These are phyloP conservation scores for Dicerorhinus sumatrensis DNA, from an alignment of 2,113 vertebrate genomes.

Conservation along the genomic window DNA sequence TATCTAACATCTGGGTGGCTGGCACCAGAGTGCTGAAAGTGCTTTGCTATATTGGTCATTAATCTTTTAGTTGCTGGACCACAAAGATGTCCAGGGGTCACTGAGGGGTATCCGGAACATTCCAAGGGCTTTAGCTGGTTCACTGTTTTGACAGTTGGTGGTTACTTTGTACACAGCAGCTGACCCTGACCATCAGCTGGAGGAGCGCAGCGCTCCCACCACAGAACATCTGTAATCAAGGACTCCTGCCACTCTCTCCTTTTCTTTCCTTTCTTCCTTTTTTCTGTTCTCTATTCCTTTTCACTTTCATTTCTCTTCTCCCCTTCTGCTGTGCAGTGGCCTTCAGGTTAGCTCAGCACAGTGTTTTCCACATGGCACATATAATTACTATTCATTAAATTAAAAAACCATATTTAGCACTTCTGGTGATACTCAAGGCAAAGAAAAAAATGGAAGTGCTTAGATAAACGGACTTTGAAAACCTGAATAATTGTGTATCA, in stretches of 20 bases:
- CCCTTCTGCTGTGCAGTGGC: neutral
- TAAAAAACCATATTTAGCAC: neutral
- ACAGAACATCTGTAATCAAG: neutral
- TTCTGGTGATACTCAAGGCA: neutral
- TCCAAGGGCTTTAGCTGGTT: neutral
- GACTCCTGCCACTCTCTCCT: neutral
- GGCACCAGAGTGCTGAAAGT: neutral
- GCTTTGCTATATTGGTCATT: neutral
- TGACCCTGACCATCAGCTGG: neutral
- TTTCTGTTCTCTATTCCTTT: conserved; percentile 25
- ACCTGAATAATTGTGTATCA: neutral
- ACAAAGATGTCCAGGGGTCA: neutral
- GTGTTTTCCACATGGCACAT: neutral
- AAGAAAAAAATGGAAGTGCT: neutral
- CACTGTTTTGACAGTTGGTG: neutral
- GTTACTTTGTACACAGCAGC: neutral
- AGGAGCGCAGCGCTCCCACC: fast-evolving
- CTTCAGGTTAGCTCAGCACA: neutral
- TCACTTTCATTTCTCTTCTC: neutral
- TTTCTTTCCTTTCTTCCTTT: neutral
- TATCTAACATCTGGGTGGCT: neutral
- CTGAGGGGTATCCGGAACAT: neutral
- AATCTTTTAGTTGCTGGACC: neutral
- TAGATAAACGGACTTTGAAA: neutral
- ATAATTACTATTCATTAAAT: neutral